phyloP scores from a whole-genome alignment of 2,113 vertebrate species.

The Hassar affinis region DNA sequence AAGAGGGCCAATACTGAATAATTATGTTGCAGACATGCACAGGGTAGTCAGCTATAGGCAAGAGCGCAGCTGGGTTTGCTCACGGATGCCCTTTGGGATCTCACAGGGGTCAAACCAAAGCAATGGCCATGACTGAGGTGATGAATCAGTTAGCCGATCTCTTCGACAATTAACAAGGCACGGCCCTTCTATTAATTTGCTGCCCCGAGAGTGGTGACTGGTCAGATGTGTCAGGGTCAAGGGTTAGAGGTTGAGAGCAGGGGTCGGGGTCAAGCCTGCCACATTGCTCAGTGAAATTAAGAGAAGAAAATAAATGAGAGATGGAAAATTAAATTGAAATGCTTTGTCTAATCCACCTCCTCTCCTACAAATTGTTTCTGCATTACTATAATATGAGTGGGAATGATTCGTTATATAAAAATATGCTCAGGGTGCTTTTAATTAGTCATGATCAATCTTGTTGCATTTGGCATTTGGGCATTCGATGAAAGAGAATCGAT shows the following conservation, averaged over 20 bases:
- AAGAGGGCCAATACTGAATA: conserved; percentile 98
- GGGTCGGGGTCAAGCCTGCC: conserved; percentile 90
- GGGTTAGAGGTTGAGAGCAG: conserved; percentile 89
- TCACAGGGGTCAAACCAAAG: conserved; percentile 90
- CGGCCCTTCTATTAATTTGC: conserved; percentile 95
- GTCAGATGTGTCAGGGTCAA: conserved; percentile 96
- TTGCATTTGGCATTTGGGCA: conserved; percentile 78
- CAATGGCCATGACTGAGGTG: conserved; percentile 99
- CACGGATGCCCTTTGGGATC: conserved; percentile 92
- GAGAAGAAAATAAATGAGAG: conserved; percentile 71
- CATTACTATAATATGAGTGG: conserved; percentile 56
- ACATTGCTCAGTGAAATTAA: conserved; percentile 69
- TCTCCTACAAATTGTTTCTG: conserved; percentile 63
- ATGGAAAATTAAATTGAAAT: conserved; percentile 60
- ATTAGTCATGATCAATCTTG: conserved; percentile 94
- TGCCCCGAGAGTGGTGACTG: conserved; percentile 93
- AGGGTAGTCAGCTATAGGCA: conserved; percentile 74
- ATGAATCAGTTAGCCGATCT: conserved; percentile 97
- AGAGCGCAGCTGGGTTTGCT: conserved; percentile 96
- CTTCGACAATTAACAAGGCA: conserved; percentile 99
- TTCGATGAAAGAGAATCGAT: conserved; percentile 96
- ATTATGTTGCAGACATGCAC: conserved; percentile 87
- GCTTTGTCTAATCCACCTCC: conserved; percentile 15
- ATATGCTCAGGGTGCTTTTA: conserved; percentile 85
- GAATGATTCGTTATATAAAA: conserved; percentile 70